Evolutionary conservation across 2,797 vertebrate species (phyloP).

Genomic region (Sarcophilus harrisii): DNA sequence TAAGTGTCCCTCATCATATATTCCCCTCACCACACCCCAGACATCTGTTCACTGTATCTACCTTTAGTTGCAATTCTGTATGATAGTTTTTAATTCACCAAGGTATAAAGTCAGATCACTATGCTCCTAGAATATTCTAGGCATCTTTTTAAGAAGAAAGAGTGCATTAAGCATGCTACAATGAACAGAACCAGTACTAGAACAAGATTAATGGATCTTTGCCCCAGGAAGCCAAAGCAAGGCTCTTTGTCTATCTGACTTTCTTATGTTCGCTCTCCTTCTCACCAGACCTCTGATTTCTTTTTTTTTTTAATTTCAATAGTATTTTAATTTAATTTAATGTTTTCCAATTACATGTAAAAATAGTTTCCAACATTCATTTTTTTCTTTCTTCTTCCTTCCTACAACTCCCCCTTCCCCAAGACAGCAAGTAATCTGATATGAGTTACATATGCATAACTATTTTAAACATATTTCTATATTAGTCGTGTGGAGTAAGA

Average conservation of each 20-base stretch:
- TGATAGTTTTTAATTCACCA: not conserved
- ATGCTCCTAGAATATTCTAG: not conserved
- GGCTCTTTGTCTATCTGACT: not conserved
- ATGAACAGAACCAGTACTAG: not conserved
- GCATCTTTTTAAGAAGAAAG: not conserved
- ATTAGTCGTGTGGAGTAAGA: too few relatives aligned
- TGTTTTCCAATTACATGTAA: too few relatives aligned
- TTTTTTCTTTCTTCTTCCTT: too few relatives aligned
- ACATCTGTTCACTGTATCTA: not conserved
- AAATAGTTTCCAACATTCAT: too few relatives aligned
- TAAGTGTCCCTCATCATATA: not conserved
- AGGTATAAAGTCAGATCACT: not conserved
- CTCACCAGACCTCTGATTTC: not conserved
- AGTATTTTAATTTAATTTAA: too few relatives aligned
- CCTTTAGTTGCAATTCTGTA: not conserved
- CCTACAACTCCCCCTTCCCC: too few relatives aligned
- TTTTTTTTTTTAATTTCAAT: too few relatives aligned
- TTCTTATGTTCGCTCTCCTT: not conserved
- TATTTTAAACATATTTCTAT: too few relatives aligned
- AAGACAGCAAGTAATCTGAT: too few relatives aligned
- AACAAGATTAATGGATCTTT: not conserved
- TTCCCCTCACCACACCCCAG: not conserved
- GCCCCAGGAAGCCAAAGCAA: not conserved
- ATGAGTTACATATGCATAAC: too few relatives aligned
- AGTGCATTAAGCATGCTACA: not conserved